Evolutionary conservation across 1,140 invertebrate species (phyloP).

Genomic region (Zaprionus camerounensis): DNA sequence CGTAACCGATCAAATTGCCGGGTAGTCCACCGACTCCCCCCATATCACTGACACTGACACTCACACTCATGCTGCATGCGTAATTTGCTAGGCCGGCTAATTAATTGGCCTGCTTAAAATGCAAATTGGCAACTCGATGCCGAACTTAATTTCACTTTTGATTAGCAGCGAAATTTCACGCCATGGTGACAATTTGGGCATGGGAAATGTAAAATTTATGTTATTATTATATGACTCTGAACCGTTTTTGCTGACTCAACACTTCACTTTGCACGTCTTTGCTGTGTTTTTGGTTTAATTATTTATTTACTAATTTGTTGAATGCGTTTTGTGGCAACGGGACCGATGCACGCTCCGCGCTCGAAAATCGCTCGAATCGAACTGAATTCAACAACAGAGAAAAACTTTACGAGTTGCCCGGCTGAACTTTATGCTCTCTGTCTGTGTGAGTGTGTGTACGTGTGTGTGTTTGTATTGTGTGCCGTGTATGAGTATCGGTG

Average conservation of each 20-base stretch:
- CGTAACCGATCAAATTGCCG: slow-evolving; percentile 58
- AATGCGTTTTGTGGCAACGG: slow-evolving; percentile 35
- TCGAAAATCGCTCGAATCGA: slow-evolving; percentile 81
- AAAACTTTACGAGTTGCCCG: slow-evolving; percentile 71
- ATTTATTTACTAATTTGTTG: slow-evolving; percentile 25
- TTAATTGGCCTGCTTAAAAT: slow-evolving; percentile 62
- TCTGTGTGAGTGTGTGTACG: slow-evolving; percentile 24
- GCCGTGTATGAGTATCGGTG: slow-evolving; percentile 21
- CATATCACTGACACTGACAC: slow-evolving; percentile 14
- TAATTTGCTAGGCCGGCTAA: slow-evolving; percentile 38
- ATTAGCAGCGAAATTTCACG: slow-evolving; percentile 29
- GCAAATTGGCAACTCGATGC: slow-evolving; percentile 50
- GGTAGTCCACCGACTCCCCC: slow-evolving; percentile 22
- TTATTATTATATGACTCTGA: slow-evolving; percentile 12
- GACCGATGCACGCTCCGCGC: slow-evolving; percentile 65
- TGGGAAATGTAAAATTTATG: slow-evolving; percentile 27
- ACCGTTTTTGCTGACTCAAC: slow-evolving; percentile 54
- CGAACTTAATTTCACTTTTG: slow-evolving; percentile 61
- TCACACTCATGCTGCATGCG: slow-evolving; percentile 60
- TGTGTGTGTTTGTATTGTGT: slow-evolving; percentile 24
- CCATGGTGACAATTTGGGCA: slow-evolving; percentile 39
- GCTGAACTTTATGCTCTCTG: slow-evolving; percentile 76
- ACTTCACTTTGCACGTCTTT: slow-evolving; percentile 29
- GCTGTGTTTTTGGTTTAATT: slow-evolving; percentile 38
- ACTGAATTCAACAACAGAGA: slow-evolving; percentile 65